Evolutionary conservation across 2,797 vertebrate genomes (phyloP), one percentile per base, ranked within the genome.

Genomic region (Morus bassanus): DNA sequence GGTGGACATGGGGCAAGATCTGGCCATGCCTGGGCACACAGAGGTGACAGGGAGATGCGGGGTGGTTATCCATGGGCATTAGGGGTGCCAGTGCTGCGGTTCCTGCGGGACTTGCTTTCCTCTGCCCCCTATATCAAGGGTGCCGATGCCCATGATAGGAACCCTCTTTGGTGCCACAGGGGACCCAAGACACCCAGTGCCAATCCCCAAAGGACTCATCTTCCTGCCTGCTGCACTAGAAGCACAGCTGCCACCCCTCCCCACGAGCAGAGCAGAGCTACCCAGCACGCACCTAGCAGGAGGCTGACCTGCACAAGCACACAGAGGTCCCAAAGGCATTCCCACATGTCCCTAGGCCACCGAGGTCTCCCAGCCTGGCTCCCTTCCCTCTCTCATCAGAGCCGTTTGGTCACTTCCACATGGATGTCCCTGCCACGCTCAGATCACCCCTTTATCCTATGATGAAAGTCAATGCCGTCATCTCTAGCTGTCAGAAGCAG

Each of bases 1-100:
- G 8, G 24, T 22, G 21, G 8, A 65, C 2, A 3, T 1, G 4
- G 33, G 10, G 7, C 2, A 5, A 77, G 30, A 45, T 63, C 50
- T 86, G 37, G 31, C 60, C 0, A 0, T 65, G 63, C 37, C 63
- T 18, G 51, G 39, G 46, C 46, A 50, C 11, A 1, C 17, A 35
- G 63, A 57, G 70, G 33, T 69, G 78, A 68, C 28, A 15, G 15
- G 46, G 56, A 39, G 39, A 69, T 0, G 3, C 1, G 0, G 13
- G 19, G 28, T 24, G 21, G 17, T 69, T 80, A 69, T 45, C 50
- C 30, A 15, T 5, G 23, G 22, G 23, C 45, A 54, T 37, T 21
- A 48, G n/a, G n/a, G 21, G 6, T 73, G 27, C 17, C n/a, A 69
- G 50, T 2, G 8, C 37, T 61, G 18, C 2, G 8, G 46, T 68